These are phyloP conservation scores for Menura novaehollandiae DNA, from an alignment of 2,113 vertebrate genomes.

Conservation along the genomic window DNA sequence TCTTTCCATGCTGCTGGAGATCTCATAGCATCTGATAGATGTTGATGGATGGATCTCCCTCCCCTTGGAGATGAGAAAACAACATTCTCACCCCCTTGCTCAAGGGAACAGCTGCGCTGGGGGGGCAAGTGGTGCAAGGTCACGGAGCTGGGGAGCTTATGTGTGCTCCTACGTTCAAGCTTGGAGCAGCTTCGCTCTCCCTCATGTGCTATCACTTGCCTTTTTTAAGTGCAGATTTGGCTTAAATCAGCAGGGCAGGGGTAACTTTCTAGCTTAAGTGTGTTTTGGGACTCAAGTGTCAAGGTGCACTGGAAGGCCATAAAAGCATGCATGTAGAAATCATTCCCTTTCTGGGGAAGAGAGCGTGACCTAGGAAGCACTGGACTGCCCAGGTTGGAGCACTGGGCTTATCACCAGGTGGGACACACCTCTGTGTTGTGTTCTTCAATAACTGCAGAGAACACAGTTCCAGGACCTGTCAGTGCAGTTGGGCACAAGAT, in stretches of 20 bases:
- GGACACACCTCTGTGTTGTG: neutral
- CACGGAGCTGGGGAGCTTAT: neutral
- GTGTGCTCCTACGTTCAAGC: neutral
- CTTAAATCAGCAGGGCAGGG: neutral
- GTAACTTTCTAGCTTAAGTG: neutral
- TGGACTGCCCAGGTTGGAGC: neutral
- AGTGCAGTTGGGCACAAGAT: neutral
- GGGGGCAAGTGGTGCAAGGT: neutral
- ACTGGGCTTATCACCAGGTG: neutral
- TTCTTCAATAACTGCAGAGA: neutral
- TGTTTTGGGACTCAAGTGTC: neutral
- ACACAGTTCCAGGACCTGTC: neutral
- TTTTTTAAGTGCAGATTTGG: neutral
- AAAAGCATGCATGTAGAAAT: neutral
- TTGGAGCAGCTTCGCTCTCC: neutral
- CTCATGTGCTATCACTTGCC: rapidly evolving
- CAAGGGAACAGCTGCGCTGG: neutral
- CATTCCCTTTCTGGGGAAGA: neutral
- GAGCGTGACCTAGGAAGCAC: neutral
- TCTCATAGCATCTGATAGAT: neutral
- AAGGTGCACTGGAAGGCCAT: neutral
- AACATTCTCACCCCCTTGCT: neutral
- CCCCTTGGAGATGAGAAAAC: neutral
- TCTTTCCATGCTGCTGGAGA: neutral
- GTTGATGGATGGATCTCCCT: conserved; percentile 23